These are phyloP conservation scores for Botia kubotai DNA, from an alignment of 2,797 vertebrate genomes.

Conservation along the genomic window DNA sequence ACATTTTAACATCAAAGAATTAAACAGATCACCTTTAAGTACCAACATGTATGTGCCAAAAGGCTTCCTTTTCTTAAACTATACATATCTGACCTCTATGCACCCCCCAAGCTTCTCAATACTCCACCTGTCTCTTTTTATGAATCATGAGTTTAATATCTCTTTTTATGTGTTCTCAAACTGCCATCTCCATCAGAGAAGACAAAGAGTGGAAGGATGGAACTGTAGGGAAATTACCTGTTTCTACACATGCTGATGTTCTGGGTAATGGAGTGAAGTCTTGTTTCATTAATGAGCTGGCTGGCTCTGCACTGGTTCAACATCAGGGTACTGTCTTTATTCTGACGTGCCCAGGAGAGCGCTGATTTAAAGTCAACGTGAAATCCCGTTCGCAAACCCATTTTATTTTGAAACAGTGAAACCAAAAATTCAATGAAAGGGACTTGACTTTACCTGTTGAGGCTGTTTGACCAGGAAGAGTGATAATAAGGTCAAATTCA, in stretches of 20 bases:
- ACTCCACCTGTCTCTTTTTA: background rate
- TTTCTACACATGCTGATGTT: background rate
- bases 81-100: background rate
- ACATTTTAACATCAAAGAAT: background rate
- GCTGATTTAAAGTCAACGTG: conserved; percentile 7
- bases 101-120: background rate
- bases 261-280: conserved; percentile 10
- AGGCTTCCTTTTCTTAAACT: background rate
- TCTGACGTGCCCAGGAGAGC: background rate
- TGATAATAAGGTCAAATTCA: background rate
- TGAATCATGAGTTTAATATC: conserved; percentile 10
- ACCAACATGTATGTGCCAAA: background rate
- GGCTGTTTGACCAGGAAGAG: background rate
- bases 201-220: conserved; percentile 9
- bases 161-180: conserved; percentile 2
- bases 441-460: background rate
- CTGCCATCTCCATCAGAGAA: background rate
- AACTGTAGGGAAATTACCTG: conserved; percentile 33
- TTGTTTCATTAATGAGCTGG: conserved; percentile 22
- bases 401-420: background rate
- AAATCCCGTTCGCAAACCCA: background rate
- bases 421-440: background rate
- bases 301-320: background rate
- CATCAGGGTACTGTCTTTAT: background rate
- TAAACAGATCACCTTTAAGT: background rate